Conservation (phyloP, 2,113 vertebrate species). For the Tiliqua scincoides region DNA sequence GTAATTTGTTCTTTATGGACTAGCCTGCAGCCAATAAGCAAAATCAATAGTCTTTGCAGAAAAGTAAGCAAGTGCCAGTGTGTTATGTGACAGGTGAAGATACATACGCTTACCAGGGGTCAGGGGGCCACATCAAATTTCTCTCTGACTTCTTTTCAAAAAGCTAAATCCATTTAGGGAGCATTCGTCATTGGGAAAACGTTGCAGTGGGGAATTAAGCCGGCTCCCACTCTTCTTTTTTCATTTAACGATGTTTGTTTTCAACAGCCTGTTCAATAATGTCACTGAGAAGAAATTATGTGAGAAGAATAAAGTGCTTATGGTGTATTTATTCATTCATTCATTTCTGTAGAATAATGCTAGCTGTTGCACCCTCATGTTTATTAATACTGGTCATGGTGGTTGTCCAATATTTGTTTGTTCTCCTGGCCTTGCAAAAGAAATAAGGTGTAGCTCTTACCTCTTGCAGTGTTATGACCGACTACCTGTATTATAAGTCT, state of each 20-base stretch:
- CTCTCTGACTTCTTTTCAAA: constrained; percentile 84
- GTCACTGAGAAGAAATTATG: constrained; percentile 82
- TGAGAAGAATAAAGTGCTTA: constrained; percentile 84
- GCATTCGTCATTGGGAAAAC: constrained; percentile 82
- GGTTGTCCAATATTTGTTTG: constrained; percentile 70
- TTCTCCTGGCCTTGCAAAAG: constrained; percentile 56
- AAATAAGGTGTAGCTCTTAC: constrained; percentile 47
- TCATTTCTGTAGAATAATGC: constrained; percentile 78
- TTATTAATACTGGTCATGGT: constrained; percentile 73
- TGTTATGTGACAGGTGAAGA: constrained; percentile 88
- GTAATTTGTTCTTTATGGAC: constrained; percentile 93
- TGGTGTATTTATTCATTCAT: constrained; percentile 82
- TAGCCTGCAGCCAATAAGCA: constrained; percentile 89
- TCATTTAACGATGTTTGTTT: constrained; percentile 87
- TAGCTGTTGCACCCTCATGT: constrained; percentile 77
- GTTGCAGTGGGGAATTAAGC: constrained; percentile 79
- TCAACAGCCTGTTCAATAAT: constrained; percentile 85
- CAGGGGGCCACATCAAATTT: constrained; percentile 86
- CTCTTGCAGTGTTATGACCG: constrained; percentile 18
- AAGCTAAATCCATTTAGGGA: constrained; percentile 85
- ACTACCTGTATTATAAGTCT: constrained; percentile 59
- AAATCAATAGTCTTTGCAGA: constrained; percentile 90
- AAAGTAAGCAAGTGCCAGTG: constrained; percentile 85
- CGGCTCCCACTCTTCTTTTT: constrained; percentile 75
- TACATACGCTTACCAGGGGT: constrained; percentile 84